Base-by-base conservation (phyloP, 2,888 invertebrate species). In the Phania funesta region DNA sequence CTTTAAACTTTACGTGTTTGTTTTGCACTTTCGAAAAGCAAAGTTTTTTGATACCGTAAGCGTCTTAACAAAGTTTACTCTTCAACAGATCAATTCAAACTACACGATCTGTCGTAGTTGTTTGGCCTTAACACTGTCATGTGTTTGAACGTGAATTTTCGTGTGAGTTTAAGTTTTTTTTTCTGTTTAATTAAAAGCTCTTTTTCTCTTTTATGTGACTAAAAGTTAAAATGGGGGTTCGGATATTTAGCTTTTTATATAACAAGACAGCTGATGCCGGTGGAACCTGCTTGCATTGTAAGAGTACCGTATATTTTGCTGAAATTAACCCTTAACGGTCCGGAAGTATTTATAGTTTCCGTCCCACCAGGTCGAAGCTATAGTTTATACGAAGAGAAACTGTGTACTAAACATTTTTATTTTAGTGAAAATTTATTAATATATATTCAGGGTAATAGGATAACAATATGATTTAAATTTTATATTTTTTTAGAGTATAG, bases 11-110 rank as follows among this genome's bases (percentile, higher is more conserved):
- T 58, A 58, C 67, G 67, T 58, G 48, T 65, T 65, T 29, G 70
- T 73, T 73, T 71, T 44, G 67, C 60, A 24, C 50, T 60, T 22
- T n/a, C 32, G 3, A 8, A n/a, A 56, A 20, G 1, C 0, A 29
- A 46, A 2, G 2, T 11, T 0, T 22, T 35, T 58, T 9, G 9
- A 41, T 2, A 16, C 1, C 8, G 16, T 44, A 18, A 44, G 26
- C 4, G 16, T 13, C 16, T 13, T 1, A 26, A 58, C 46, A 16
- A 60, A 71, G 78, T 52, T 75, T 5, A 18, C 70, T 58, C 52
- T 70, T 70, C 16, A 65, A 56, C 58, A 46, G 74, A 70, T 78
- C 74, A 41, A 62, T 79, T 52, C 54, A 35, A 46, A 82, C 82
- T 82, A 52, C 78, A 68, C 67, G 67, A 73, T 73, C 73, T 60